Base-by-base conservation (phyloP, 2,888 invertebrate genomes). In the Geotrupes spiniger region DNA sequence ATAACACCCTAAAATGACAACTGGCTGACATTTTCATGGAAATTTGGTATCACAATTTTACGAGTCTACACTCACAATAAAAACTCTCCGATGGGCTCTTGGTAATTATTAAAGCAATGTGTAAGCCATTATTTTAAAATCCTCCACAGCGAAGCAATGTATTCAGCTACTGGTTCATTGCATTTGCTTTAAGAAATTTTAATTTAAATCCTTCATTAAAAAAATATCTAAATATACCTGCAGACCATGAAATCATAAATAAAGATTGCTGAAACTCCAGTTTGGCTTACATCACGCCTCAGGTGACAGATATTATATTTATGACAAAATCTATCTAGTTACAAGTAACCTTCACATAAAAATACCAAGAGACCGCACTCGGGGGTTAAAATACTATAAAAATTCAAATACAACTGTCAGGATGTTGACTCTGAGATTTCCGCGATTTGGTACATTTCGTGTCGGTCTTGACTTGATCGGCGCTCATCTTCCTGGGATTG, bases 401-500 rank as follows among this genome's bases (percentile, higher is more conserved):
- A 47, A 47, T 44, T 50, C 61, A 64, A 39, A 66, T 59, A 60
- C 73, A 73, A 56, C 71, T 71, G 63, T 83, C 83, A 14, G 86
- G 85, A 75, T 87, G 85, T 69, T 87, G 87, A 74, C 84, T 85
- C 69, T 84, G 81, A 39, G 80, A 77, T 66, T 83, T 83, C 50
- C 83, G 72, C 41, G 78, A 72, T 47, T 73, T 73, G 48, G 75
- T 73, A 60, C 76, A 76, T 63, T 76, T 77, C 39, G 73, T 74
- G 56, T 79, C 79, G 47, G 76, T 75, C 63, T 81, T 82, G 46
- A 78, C 77, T 58, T 78, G 80, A 65, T 87, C 86, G 62, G 84
- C 78, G 63, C 86, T 86, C 59, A 84, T 79, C 68, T 85, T 83
- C 58, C 86, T 77, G 31, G 86, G 85, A 74, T 89, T 90, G 21